Conservation (phyloP, 2,888 invertebrate genomes). For the Synergus laeviventris region DNA sequence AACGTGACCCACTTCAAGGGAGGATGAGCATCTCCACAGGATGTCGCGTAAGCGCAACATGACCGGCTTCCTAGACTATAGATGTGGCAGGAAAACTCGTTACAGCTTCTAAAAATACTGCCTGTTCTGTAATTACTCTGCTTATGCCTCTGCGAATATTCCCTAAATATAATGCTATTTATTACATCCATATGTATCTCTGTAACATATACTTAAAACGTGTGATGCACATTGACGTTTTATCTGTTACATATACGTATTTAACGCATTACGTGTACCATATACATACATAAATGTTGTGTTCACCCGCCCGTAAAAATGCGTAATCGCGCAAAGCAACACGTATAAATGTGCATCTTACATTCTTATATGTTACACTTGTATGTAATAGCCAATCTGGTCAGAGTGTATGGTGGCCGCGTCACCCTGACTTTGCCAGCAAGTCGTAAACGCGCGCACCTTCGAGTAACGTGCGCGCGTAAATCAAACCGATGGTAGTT, state of each 20-base stretch:
- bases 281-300: background rate
- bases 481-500: constrained; percentile 30
- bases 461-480: constrained; percentile 25
- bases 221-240: background rate
- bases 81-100: constrained; percentile 35
- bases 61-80: constrained; percentile 35
- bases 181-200: background rate
- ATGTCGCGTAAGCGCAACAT: constrained; percentile 36
- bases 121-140: background rate
- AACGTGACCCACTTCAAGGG: constrained; percentile 42
- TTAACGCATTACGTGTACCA: background rate
- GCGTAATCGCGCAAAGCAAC: constrained; percentile 6
- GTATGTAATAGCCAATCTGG: background rate
- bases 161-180: background rate
- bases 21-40: constrained; percentile 41
- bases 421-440: constrained; percentile 56
- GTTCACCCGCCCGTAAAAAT: background rate
- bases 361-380: no score
- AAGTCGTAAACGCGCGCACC: constrained; percentile 28
- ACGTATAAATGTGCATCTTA: background rate
- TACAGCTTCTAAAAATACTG: constrained; percentile 22
- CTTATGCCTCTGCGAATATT: constrained; percentile 8
- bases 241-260: background rate
- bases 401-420: constrained; percentile 41
- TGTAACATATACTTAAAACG: background rate